Base-by-base conservation (phyloP, 2,113 vertebrate genomes). In the Willisornis vidua region DNA sequence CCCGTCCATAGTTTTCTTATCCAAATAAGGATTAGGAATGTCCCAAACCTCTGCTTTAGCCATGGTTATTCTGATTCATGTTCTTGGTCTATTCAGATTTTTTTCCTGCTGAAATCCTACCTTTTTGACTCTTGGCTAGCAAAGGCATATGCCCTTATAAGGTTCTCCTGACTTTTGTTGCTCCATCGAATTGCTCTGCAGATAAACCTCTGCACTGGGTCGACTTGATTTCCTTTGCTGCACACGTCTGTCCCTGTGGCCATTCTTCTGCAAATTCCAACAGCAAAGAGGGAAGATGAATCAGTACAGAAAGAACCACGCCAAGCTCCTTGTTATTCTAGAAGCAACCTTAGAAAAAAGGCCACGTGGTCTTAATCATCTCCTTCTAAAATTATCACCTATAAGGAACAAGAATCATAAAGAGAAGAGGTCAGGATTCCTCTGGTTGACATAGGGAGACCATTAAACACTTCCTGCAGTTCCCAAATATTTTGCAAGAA, bases 401-500 rank as follows among this genome's bases (percentile, higher is more conserved):
- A 51, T 61, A 68, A 77, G 67, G 73, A 95, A 62, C 54, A 89
- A 93, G 79, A 85, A 78, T 61, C 76, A 41, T 68, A 79, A 93
- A 94, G 79, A 77, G 63, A 77, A 94, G 88, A 96, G 92, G 95
- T 97, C 85, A 95, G 94, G 83, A 96, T 96, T 93, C 78, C 94
- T 96, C 91, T 74, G 59, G 65, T 81, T 73, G 49, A 91, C 85
- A 90, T 7, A 65, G 79, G 37, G 91, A 89, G 85, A 74, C 83
- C 82, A 84, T 93, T 75, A 95, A 96, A 87, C 0, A 0, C 75
- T 94, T 93, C 93, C 93, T 96, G 80, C 89, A 94, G 94, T 92
- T 96, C 68, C 87, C 92, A 97, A 92, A 92, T 96, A 94, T 97
- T 97, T 97, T 90, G 82, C 92, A 97, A 96, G 89, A 89, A 66